These are phyloP conservation scores for Trinorchestia longiramus DNA, from an alignment of 1,140 invertebrate species.

Conservation along the genomic window DNA sequence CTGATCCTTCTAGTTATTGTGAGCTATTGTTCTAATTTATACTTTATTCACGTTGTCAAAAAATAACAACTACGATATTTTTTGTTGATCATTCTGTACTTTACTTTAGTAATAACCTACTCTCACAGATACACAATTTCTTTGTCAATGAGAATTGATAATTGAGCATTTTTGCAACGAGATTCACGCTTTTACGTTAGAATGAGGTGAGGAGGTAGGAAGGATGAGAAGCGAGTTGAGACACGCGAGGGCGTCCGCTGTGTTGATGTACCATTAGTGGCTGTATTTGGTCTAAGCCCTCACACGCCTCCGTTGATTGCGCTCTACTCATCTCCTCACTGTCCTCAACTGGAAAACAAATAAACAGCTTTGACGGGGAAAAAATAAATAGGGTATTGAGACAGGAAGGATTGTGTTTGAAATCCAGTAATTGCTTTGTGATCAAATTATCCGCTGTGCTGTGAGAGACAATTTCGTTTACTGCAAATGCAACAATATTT, in stretches of 20 bases:
- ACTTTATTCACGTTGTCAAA: too few relatives aligned
- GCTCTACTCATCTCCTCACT: background rate
- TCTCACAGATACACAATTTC: background rate
- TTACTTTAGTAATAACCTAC: background rate
- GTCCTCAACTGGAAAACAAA: background rate
- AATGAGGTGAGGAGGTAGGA: background rate
- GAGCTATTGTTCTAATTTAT: too few relatives aligned
- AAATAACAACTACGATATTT: too few relatives aligned
- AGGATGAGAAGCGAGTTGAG: background rate
- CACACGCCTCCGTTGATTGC: slow-evolving; percentile 5
- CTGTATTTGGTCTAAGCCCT: background rate
- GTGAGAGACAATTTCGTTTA: background rate
- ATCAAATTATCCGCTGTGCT: background rate
- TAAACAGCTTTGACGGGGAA: background rate
- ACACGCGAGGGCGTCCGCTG: background rate
- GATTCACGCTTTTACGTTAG: background rate
- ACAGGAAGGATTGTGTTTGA: background rate
- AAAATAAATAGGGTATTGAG: background rate
- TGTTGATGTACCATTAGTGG: slow-evolving; percentile 23
- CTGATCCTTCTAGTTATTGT: too few relatives aligned
- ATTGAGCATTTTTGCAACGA: background rate
- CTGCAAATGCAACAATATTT: background rate
- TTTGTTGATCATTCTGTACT: background rate
- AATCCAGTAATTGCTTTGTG: background rate
- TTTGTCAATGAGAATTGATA: background rate